A percentile compares a stretch with the other conserved stretches of the same genome.
Conservation (phyloP, 2,888 invertebrate genomes). For the Cryptus armator region DNA sequence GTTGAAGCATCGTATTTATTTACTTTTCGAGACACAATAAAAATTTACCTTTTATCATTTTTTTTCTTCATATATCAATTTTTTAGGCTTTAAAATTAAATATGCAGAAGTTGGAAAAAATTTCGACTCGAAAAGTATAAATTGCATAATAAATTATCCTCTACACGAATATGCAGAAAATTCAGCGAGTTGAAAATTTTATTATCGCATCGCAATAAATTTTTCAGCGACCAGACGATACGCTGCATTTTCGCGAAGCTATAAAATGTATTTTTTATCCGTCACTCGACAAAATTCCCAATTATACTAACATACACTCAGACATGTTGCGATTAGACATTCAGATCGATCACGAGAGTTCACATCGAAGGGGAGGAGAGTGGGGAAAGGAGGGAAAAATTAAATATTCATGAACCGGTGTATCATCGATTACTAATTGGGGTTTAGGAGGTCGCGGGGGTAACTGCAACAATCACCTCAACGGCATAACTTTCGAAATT, state of each 20-base stretch:
- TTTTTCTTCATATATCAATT: neutral
- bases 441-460: conserved; percentile 3
- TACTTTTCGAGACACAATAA: neutral
- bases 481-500: conserved; percentile 6
- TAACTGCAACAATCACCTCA: neutral
- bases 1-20: neutral
- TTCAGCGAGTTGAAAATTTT: too few relatives aligned
- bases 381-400: neutral
- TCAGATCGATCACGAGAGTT: conserved; percentile 1
- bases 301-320: neutral
- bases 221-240: neutral
- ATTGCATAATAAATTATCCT: too few relatives aligned
- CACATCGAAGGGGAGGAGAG: neutral
- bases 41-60: too few relatives aligned
- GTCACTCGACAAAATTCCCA: neutral
- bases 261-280: neutral
- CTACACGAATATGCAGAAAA: too few relatives aligned
- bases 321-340: conserved; percentile 7
- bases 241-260: neutral
- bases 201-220: too few relatives aligned
- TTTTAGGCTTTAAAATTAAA: too few relatives aligned
- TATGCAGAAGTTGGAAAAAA: too few relatives aligned
- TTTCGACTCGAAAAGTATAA: too few relatives aligned
- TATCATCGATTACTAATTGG: conserved; percentile 1
- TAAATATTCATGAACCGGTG: neutral